phyloP scores from a whole-genome alignment of 2,888 invertebrate genomes.

The Cremastinae sp. region DNA sequence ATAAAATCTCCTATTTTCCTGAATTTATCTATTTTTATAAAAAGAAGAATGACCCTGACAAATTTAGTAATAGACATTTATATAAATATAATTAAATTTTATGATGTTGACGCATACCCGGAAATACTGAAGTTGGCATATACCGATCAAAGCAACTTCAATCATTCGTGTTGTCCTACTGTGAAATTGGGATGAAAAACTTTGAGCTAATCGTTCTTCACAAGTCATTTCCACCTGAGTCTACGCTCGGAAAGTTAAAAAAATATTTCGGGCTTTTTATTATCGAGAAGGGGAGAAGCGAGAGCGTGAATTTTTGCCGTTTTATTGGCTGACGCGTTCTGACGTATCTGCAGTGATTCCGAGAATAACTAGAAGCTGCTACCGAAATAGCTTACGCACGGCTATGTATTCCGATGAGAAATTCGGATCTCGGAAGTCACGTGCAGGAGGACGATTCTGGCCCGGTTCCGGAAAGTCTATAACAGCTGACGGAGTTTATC shows the following conservation, averaged over 20 bases:
- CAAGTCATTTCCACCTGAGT: too few relatives aligned
- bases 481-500: background rate
- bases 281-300: slow-evolving; percentile 13
- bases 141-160: too few relatives aligned
- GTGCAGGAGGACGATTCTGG: slow-evolving; percentile 11
- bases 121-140: too few relatives aligned
- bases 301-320: slow-evolving; percentile 41
- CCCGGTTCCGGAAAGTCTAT: slow-evolving; percentile 24
- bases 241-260: slow-evolving; percentile 9
- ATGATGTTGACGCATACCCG: too few relatives aligned
- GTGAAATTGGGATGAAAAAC: too few relatives aligned
- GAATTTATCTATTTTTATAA: background rate
- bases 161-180: too few relatives aligned
- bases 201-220: too few relatives aligned
- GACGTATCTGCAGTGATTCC: slow-evolving; percentile 56
- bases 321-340: slow-evolving; percentile 55
- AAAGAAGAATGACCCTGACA: too few relatives aligned
- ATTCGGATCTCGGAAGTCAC: slow-evolving; percentile 55
- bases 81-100: too few relatives aligned
- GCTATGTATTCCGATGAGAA: slow-evolving; percentile 48
- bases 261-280: slow-evolving; percentile 1
- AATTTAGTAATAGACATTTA: too few relatives aligned
- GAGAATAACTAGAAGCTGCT: slow-evolving; percentile 57
- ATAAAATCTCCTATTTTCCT: slow-evolving; percentile 10
- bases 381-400: slow-evolving; percentile 57